Evolutionary conservation across 2,113 vertebrate species (phyloP), one percentile per base, ranked within the genome.

Genomic region (Neopipo cinnamomea): DNA sequence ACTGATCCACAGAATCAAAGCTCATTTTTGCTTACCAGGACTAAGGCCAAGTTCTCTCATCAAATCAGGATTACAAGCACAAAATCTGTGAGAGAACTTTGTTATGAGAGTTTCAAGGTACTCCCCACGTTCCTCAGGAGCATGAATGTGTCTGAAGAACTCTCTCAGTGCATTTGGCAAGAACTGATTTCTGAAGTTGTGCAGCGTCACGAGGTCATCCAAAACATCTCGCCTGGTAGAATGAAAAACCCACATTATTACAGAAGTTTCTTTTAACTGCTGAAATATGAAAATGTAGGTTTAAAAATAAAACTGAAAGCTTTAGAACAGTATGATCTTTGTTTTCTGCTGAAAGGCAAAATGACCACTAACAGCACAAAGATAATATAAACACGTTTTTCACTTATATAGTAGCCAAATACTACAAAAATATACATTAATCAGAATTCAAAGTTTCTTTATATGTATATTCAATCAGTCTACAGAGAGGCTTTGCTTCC

Each of bases 131-230:
- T 99, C 99, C 97, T 99, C 99, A 3, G 99, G 99, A 33, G 99
- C 99, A 15, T 99, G 99, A 96, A 99, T 99, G 96, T 99, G 99
- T 91, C 99, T 98, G 97, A 99, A 99, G 98, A 99, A 99, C 85
- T 99, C 99, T 95, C 99, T 98, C 98, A 99, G 98, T 94, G 99
- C 99, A 85, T 99, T 99, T 94, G 99, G 99, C 59, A 99, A 98
- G 97, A 99, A 99, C 65, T 99, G 99, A 96, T 99, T 99, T 97
- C 99, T 99, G 98, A 99, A 99, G 97, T 99, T 99, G 98, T 99
- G 99, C 93, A 99, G 98, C 1, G 98, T 99, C 97, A 99, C 99
- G 81, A 99, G 97, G 97, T 99, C 99, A 86, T 99, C 99, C 97
- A 99, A 97, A 89, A 99, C 99, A 94, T 99, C 99, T 92, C 99